phyloP scores from a whole-genome alignment of 2,113 vertebrate species.

The Beaufortia kweichowensis region DNA sequence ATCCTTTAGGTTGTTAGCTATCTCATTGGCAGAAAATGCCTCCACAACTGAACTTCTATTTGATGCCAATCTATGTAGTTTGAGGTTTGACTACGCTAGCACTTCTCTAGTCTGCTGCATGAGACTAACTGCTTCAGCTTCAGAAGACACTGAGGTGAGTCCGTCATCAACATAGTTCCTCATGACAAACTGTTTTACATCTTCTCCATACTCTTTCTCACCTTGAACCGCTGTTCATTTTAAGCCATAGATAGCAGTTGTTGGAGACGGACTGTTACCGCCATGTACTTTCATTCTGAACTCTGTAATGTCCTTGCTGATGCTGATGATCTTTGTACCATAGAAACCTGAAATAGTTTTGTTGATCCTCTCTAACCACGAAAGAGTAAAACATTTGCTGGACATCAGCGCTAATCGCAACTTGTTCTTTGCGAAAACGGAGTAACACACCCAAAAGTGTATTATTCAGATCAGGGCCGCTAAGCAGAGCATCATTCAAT shows the following conservation, averaged over 20 bases:
- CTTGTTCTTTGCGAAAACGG: neutral
- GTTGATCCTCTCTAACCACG: neutral
- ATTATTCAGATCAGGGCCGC: conserved; percentile 22
- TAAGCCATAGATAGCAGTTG: conserved; percentile 6
- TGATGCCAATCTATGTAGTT: conserved; percentile 8
- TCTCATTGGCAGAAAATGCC: neutral
- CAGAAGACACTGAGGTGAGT: neutral
- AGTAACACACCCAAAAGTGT: conserved; percentile 17
- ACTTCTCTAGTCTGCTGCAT: neutral
- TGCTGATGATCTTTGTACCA: neutral
- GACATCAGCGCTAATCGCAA: conserved; percentile 9
- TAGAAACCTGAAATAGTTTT: neutral
- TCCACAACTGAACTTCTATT: conserved; percentile 1
- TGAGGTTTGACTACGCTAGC: conserved; percentile 7
- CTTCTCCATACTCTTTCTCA: neutral
- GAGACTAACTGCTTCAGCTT: neutral
- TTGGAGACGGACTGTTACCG: neutral
- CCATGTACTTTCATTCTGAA: neutral
- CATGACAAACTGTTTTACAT: no score
- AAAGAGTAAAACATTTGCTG: conserved; percentile 40
- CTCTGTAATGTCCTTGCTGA: neutral
- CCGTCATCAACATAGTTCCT: conserved; percentile 4
- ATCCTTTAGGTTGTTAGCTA: neutral
- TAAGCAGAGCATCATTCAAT: conserved; percentile 9
- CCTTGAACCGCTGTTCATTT: neutral